Conservation (phyloP, 1,140 invertebrate genomes). For the Drosophila sechellia region DNA sequence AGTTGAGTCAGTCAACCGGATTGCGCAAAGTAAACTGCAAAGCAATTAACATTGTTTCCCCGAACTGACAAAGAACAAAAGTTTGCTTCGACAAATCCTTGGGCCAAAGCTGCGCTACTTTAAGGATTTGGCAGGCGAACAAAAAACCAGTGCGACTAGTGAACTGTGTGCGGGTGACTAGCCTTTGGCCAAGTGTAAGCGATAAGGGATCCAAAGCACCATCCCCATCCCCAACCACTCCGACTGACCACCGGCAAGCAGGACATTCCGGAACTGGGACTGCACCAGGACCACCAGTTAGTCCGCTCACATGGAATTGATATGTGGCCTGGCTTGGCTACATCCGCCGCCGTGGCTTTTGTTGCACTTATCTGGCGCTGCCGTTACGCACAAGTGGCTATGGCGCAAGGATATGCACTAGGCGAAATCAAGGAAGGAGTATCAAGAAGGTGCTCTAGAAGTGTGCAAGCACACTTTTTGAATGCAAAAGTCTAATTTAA, state of each 20-base stretch:
- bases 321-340: constrained; percentile 56
- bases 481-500: too few relatives aligned
- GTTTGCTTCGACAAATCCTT: constrained; percentile 18
- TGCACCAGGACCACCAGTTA: constrained; percentile 59
- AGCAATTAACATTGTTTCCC: constrained; percentile 51
- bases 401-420: constrained; percentile 13
- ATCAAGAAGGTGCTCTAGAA: neutral
- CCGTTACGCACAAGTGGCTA: constrained; percentile 69
- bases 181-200: constrained; percentile 62
- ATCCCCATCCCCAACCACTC: neutral
- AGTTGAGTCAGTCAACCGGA: constrained; percentile 22
- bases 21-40: constrained; percentile 42
- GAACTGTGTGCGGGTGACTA: constrained; percentile 13
- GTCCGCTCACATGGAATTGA: constrained; percentile 76
- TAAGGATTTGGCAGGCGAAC: constrained; percentile 31
- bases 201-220: constrained; percentile 47
- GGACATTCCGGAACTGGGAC: constrained; percentile 46
- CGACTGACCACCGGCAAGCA: constrained; percentile 25
- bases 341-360: constrained; percentile 50
- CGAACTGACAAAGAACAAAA: constrained; percentile 39
- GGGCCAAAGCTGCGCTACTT: constrained; percentile 19
- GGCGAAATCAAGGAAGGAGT: neutral
- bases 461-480: neutral
- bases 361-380: constrained; percentile 78
- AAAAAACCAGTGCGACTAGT: constrained; percentile 13